These are phyloP conservation scores for Myotis davidii DNA, from an alignment of 2,113 vertebrate genomes.

Conservation along the genomic window DNA sequence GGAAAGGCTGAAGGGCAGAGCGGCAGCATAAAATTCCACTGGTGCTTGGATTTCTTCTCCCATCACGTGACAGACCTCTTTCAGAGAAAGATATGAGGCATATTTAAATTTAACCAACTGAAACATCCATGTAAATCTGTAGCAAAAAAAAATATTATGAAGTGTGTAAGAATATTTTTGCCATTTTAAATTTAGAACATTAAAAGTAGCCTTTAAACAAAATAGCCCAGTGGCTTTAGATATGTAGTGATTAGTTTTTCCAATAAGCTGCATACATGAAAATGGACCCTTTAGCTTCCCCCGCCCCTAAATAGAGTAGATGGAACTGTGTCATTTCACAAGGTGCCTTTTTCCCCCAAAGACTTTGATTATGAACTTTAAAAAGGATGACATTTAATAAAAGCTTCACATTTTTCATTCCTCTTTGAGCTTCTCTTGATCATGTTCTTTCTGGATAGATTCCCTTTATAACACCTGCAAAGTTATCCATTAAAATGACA, in stretches of 20 bases:
- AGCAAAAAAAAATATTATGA: not conserved
- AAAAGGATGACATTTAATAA: conserved; percentile 11
- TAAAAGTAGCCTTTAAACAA: not conserved
- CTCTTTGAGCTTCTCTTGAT: not conserved
- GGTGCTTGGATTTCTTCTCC: not conserved
- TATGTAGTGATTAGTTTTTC: not conserved
- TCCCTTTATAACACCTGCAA: not conserved
- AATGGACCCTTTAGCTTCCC: not conserved
- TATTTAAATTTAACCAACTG: not conserved
- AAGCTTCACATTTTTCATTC: conserved; percentile 9
- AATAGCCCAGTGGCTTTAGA: not conserved
- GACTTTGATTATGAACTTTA: conserved; percentile 2
- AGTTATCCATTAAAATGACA: conserved; percentile 34
- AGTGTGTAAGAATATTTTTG: not conserved
- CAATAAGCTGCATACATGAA: not conserved
- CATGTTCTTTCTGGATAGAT: conserved; percentile 9
- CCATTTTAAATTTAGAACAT: conserved; percentile 20
- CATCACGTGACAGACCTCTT: not conserved
- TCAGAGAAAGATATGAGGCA: not conserved
- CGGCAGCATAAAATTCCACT: not conserved
- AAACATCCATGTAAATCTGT: not conserved
- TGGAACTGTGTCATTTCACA: conserved; percentile 1
- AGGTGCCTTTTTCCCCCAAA: conserved; percentile 28
- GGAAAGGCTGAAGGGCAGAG: not conserved
- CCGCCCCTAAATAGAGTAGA: not conserved